Evolutionary conservation across 2,113 vertebrate genomes (phyloP), one percentile per base, ranked within the genome.

Genomic region (Ariopsis seemanni): DNA sequence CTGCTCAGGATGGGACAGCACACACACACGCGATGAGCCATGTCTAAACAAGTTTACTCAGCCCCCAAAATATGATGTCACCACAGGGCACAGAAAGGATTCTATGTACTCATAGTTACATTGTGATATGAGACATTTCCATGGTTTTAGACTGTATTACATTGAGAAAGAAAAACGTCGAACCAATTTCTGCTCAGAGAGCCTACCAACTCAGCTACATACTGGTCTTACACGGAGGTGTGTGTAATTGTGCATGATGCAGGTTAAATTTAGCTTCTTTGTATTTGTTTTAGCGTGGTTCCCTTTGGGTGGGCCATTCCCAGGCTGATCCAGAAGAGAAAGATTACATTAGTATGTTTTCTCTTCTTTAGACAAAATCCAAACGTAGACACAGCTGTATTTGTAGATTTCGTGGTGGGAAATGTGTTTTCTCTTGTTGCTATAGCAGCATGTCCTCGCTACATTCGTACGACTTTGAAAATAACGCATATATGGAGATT

Each of bases 11-110:
- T 91, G 50, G 69, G 81, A 81, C 17, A 63, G 63, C 69, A 52
- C 57, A 34, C 82, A 62, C 75, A 52, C 55, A 78, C 58, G 55
- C 84, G 62, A 71, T 90, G 83, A 93, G 92, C 95, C 96, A 89
- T 94, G 96, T 95, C 96, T 94, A 94, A 94, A 96, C 96, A 95
- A 88, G 97, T 95, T 93, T 91, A 90, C 62, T 85, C 60, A 12
- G 34, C 89, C 83, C 86, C 77, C 67, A 34, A 85, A 71, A 85
- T 71, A 87, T 50, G 50, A 87, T 30, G 11, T 30, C 78, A 77
- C 53, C 7, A 1, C 7, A 75, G 48, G 52, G 14, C 82, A 30
- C n/a, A 69, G 55, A 81, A 84, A 18, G 7, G 25, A 87, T 62
- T 87, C 12, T 84, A 3, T 69, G n/a, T 74, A 78, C 50, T 86